phyloP scores from a whole-genome alignment of 2,797 vertebrate genomes.

The Anabas testudineus region DNA sequence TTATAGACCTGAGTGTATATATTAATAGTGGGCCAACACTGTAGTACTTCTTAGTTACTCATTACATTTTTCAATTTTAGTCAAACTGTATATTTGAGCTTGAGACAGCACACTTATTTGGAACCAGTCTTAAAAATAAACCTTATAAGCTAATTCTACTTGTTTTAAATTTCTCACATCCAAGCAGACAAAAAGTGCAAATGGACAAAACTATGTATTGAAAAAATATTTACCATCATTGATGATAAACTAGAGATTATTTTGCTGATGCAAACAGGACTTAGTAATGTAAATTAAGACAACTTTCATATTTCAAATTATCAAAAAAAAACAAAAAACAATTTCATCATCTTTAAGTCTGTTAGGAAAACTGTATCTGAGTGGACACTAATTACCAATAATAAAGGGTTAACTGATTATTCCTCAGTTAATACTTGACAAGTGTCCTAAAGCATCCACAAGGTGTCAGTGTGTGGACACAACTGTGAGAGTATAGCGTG shows the following conservation, averaged over 20 bases:
- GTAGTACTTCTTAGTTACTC: neutral
- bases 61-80: neutral
- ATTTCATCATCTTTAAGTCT: neutral
- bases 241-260: neutral
- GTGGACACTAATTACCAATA: neutral
- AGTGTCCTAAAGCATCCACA: conserved; percentile 55
- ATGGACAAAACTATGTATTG: neutral
- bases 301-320: no score
- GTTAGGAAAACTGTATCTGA: neutral
- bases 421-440: neutral
- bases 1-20: neutral
- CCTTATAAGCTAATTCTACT: no score
- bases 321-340: no score
- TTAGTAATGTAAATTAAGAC: neutral
- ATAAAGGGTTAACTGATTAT: neutral
- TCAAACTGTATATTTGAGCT: neutral
- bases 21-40: neutral
- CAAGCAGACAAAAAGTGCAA: neutral
- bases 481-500: neutral
- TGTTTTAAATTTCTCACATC: neutral
- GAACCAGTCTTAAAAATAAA: neutral
- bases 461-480: conserved; percentile 64
- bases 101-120: neutral
- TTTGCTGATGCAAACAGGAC: neutral
- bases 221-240: neutral